phyloP scores from a whole-genome alignment of 1,140 invertebrate genomes.

The Pomphorhynchus laevis region DNA sequence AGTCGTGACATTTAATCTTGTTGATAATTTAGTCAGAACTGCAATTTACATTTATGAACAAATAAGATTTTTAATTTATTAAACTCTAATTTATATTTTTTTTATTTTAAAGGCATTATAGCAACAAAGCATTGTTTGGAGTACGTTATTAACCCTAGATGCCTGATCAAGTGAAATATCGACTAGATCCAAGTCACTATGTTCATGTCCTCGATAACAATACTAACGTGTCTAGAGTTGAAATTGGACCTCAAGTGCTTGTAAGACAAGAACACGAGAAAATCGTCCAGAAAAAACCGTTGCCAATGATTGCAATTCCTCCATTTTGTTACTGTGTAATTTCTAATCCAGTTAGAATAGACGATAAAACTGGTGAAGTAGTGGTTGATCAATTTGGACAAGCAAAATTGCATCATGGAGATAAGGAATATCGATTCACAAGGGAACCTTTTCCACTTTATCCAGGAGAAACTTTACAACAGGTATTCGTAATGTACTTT shows the following conservation, averaged over 20 bases:
- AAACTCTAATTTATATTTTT: too few species aligned
- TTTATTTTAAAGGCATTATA: background rate
- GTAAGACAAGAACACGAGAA: conserved; percentile 24
- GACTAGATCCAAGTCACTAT: conserved; percentile 23
- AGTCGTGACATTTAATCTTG: too few species aligned
- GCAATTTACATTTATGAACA: too few species aligned
- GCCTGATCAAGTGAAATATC: conserved; percentile 16
- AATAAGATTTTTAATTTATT: too few species aligned
- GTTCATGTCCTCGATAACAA: conserved; percentile 25
- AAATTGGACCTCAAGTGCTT: conserved; percentile 23
- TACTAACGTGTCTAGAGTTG: conserved; percentile 22
- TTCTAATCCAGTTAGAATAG: background rate
- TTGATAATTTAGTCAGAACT: too few species aligned
- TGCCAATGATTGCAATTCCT: conserved; percentile 12
- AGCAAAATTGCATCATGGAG: background rate
- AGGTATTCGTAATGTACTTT: background rate
- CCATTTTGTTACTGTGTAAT: background rate
- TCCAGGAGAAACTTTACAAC: background rate
- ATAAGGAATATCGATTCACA: background rate
- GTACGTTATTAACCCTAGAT: background rate
- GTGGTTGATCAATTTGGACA: background rate
- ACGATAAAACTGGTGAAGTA: background rate
- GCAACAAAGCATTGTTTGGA: background rate
- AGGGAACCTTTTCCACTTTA: background rate
- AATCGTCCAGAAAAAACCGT: conserved; percentile 19